Evolutionary conservation across 2,888 invertebrate genomes (phyloP).

Genomic region (Andrena bicolor): DNA sequence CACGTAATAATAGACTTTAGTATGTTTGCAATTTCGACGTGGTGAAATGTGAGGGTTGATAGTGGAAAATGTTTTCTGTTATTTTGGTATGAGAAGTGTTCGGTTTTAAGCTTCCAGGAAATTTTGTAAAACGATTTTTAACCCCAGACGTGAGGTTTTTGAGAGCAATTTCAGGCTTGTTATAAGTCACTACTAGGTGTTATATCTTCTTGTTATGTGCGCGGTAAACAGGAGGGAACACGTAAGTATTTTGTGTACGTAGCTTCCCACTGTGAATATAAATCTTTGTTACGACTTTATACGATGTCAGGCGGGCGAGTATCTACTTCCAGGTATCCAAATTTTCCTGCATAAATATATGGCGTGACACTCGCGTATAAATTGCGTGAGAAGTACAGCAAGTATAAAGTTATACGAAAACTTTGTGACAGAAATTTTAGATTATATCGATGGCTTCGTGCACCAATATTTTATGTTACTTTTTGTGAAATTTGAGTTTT

Average conservation of each 20-base stretch:
- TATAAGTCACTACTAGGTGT: neutral
- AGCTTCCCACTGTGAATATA: slow-evolving; percentile 34
- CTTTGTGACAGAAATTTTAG: neutral
- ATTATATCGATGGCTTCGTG: neutral
- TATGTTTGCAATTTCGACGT: too few species aligned
- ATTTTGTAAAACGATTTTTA: neutral
- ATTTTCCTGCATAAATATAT: slow-evolving; percentile 35
- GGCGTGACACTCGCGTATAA: slow-evolving; percentile 11
- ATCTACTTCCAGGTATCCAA: slow-evolving; percentile 20
- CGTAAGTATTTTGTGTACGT: slow-evolving; percentile 3
- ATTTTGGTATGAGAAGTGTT: neutral
- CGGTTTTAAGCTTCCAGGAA: neutral
- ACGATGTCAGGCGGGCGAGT: slow-evolving; percentile 3
- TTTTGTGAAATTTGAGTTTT: neutral
- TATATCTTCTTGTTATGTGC: slow-evolving; percentile 2
- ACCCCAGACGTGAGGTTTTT: neutral
- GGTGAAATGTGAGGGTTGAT: too few species aligned
- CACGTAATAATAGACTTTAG: too few species aligned
- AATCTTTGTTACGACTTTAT: slow-evolving; percentile 49
- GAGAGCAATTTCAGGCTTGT: neutral
- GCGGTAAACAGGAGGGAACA: slow-evolving; percentile 1
- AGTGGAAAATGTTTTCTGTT: neutral
- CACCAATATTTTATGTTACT: neutral
- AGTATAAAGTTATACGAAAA: neutral
- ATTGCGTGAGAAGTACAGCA: neutral